Conservation (phyloP, 2,888 invertebrate genomes). For the Venusia cambrica region DNA sequence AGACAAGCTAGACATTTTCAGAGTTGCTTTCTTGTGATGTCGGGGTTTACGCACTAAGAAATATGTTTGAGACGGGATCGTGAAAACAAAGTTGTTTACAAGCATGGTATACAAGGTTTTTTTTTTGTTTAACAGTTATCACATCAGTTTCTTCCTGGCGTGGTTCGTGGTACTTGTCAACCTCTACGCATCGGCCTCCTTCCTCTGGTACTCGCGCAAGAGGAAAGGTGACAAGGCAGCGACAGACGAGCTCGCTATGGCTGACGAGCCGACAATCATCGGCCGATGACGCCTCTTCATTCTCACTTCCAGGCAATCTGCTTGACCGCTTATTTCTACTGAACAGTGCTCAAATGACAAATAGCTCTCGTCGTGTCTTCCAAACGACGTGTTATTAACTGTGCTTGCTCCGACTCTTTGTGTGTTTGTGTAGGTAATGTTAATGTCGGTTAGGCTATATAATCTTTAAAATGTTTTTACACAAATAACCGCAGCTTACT, state of each 20-base stretch:
- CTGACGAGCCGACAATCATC: slow-evolving; percentile 92
- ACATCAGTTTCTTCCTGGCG: slow-evolving; percentile 86
- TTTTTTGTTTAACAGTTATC: slow-evolving; percentile 74
- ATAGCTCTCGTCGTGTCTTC: slow-evolving; percentile 69
- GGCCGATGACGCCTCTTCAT: slow-evolving; percentile 78
- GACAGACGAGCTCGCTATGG: slow-evolving; percentile 90
- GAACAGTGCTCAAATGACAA: slow-evolving; percentile 78
- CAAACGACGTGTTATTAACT: slow-evolving; percentile 48
- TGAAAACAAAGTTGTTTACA: no score
- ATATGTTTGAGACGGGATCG: no score
- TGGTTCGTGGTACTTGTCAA: slow-evolving; percentile 89
- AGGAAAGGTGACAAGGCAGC: slow-evolving; percentile 91
- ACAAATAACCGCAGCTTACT: no score
- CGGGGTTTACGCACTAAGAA: no score
- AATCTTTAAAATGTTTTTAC: no score
- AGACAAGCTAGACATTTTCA: no score
- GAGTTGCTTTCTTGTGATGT: no score
- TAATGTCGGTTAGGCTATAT: no score
- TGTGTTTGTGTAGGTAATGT: no score
- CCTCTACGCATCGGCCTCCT: slow-evolving; percentile 84
- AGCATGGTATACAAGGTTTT: no score
- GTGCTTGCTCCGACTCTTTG: slow-evolving; percentile 33
- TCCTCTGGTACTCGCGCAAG: slow-evolving; percentile 91
- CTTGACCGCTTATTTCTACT: slow-evolving; percentile 61
- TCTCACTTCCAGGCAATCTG: slow-evolving; percentile 39